Conservation (phyloP, 1,140 invertebrate genomes). For the Drosophila sp. region DNA sequence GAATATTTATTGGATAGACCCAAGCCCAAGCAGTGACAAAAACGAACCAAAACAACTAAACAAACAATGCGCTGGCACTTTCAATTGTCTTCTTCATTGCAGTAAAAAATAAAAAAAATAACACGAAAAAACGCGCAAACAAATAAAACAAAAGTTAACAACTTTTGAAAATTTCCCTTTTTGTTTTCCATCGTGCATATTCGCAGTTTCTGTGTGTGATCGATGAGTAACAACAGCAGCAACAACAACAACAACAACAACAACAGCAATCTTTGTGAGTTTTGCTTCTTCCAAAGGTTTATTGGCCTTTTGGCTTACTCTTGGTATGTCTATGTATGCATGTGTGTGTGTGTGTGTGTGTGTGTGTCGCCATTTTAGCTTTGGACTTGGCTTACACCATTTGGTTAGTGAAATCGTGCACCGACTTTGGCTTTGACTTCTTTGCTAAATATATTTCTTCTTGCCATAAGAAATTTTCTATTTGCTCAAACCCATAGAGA, state of each 20-base stretch:
- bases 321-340: conserved; percentile 21
- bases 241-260: not conserved
- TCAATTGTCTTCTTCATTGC: conserved; percentile 62
- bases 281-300: conserved; percentile 67
- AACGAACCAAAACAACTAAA: not conserved
- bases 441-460: conserved; percentile 74
- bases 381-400: conserved; percentile 35
- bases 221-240: conserved; percentile 59
- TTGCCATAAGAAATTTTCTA: conserved; percentile 69
- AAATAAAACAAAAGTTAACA: conserved; percentile 22
- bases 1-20: conserved; percentile 55
- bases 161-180: conserved; percentile 63
- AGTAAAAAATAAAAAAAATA: conserved; percentile 18
- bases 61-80: conserved; percentile 49
- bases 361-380: conserved; percentile 67
- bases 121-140: conserved; percentile 12
- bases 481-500: conserved; percentile 52
- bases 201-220: conserved; percentile 47
- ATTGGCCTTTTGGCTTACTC: conserved; percentile 76
- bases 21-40: conserved; percentile 20
- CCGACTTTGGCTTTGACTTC: conserved; percentile 54
- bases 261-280: conserved; percentile 47
- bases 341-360: conserved; percentile 20
- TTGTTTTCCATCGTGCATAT: conserved; percentile 46
- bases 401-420: conserved; percentile 71